A percentile compares a stretch with the other conserved stretches of the same genome.
These are phyloP conservation scores for Callipepla californica DNA, from an alignment of 2,113 vertebrate species.

Conservation along the genomic window DNA sequence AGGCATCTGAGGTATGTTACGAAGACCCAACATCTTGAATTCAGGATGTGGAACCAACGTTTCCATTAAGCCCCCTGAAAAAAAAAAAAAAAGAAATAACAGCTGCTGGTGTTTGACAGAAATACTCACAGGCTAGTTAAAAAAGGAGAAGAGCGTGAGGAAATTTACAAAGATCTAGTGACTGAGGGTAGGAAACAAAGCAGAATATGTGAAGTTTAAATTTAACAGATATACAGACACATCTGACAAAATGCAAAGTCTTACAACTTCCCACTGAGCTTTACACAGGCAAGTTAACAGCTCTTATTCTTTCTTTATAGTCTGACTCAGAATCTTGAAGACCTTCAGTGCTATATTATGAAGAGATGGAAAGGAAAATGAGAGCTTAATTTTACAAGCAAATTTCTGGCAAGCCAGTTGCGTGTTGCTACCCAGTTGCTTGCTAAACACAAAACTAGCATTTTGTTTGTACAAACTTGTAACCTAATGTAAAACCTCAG, in stretches of 20 bases:
- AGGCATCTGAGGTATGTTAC: slow-evolving; percentile 92
- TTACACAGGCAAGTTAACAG: fast-evolving
- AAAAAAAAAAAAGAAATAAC: neutral
- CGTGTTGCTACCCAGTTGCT: neutral
- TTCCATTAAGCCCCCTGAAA: slow-evolving; percentile 89
- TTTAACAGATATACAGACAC: neutral
- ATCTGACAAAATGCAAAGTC: neutral
- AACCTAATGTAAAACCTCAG: neutral
- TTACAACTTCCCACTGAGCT: neutral
- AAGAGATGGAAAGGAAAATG: neutral
- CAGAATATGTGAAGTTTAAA: neutral
- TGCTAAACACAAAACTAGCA: neutral
- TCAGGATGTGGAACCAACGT: slow-evolving; percentile 90
- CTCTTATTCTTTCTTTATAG: neutral
- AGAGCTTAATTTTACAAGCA: neutral
- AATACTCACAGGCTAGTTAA: neutral
- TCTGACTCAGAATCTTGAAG: neutral
- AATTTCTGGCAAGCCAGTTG: neutral
- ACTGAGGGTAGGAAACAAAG: neutral
- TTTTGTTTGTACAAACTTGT: neutral
- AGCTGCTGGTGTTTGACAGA: neutral
- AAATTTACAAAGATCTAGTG: neutral
- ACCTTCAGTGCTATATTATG: neutral
- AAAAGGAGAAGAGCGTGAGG: neutral
- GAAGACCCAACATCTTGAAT: slow-evolving; percentile 90